Evolutionary conservation across 2,113 vertebrate genomes (phyloP).

Genomic region (Leptobrachium leishanense): DNA sequence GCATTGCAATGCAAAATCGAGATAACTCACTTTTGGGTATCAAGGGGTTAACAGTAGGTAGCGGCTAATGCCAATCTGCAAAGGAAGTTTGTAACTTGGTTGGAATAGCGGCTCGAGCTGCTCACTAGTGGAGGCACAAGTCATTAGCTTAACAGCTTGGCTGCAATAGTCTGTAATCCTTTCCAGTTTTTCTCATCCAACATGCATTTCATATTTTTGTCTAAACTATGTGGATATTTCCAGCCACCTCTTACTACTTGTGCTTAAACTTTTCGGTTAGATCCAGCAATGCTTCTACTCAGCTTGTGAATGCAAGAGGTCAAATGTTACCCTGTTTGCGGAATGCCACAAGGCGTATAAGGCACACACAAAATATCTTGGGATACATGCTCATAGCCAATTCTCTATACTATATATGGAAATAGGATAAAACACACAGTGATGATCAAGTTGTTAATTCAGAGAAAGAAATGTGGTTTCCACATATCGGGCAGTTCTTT

Average conservation of each 20-base stretch:
- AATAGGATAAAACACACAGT: slow-evolving; percentile 27
- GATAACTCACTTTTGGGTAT: too few species aligned
- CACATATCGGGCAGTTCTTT: slow-evolving; percentile 43
- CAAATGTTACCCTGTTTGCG: slow-evolving; percentile 38
- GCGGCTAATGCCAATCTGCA: too few species aligned
- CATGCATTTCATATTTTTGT: too few species aligned
- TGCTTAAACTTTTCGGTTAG: slow-evolving; percentile 3
- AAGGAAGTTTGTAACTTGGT: too few species aligned
- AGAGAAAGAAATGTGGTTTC: slow-evolving; percentile 31
- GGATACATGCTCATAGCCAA: slow-evolving; percentile 24
- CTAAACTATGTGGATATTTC: too few species aligned
- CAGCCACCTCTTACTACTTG: not conserved
- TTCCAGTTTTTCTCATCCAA: too few species aligned
- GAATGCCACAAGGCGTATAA: slow-evolving; percentile 26
- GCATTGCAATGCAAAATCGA: too few species aligned
- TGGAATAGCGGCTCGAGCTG: too few species aligned
- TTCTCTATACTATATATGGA: slow-evolving; percentile 47
- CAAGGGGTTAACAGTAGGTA: too few species aligned
- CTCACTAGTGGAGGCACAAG: too few species aligned
- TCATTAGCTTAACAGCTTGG: too few species aligned
- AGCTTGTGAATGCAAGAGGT: slow-evolving; percentile 17
- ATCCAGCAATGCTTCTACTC: not conserved
- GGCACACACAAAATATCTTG: slow-evolving; percentile 33
- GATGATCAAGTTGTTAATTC: slow-evolving; percentile 31
- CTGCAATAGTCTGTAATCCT: too few species aligned